Percentiles rank a stretch among this genome's conserved stretches.
These are phyloP conservation scores for Caenorhabditis sp. DNA, from an alignment of 2,888 invertebrate genomes.

Conservation along the genomic window DNA sequence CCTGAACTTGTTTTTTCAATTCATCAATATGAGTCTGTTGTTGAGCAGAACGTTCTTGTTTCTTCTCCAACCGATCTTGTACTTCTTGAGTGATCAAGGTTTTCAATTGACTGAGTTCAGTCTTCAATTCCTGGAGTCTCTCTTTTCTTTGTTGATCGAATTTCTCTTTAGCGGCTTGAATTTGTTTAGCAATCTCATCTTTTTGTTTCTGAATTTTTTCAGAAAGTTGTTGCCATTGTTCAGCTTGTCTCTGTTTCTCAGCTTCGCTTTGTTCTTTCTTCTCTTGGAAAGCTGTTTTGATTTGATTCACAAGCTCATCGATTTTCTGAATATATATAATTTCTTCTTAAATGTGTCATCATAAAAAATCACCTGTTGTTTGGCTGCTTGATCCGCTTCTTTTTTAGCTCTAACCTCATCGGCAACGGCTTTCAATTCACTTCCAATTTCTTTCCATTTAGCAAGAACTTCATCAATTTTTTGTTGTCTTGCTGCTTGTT, in stretches of 20 bases:
- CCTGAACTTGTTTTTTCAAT: slow-evolving; percentile 33
- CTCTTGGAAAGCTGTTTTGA: slow-evolving; percentile 22
- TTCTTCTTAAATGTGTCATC: neutral
- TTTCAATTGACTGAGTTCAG: slow-evolving; percentile 34
- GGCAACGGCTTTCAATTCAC: slow-evolving; percentile 22
- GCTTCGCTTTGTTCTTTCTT: slow-evolving; percentile 28
- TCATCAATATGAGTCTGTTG: slow-evolving; percentile 32
- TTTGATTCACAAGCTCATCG: slow-evolving; percentile 22
- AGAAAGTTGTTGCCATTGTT: slow-evolving; percentile 37
- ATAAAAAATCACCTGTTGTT: slow-evolving; percentile 15
- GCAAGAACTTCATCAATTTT: slow-evolving; percentile 25
- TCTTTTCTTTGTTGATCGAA: slow-evolving; percentile 24
- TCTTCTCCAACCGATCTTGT: slow-evolving; percentile 35
- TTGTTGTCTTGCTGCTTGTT: slow-evolving; percentile 22
- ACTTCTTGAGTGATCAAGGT: slow-evolving; percentile 42
- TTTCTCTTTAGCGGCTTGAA: slow-evolving; percentile 33
- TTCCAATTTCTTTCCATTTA: slow-evolving; percentile 32
- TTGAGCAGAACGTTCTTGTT: slow-evolving; percentile 29
- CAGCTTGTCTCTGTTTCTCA: slow-evolving; percentile 26
- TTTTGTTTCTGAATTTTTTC: slow-evolving; percentile 32
- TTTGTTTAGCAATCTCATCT: slow-evolving; percentile 31
- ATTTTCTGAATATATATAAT: slow-evolving; percentile 24
- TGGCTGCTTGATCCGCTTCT: slow-evolving; percentile 21
- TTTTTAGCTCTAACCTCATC: slow-evolving; percentile 22
- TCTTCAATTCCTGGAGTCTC: slow-evolving; percentile 34